These are phyloP conservation scores for Poecilobothrus nobilitatus DNA, from an alignment of 2,888 invertebrate genomes.

Conservation along the genomic window DNA sequence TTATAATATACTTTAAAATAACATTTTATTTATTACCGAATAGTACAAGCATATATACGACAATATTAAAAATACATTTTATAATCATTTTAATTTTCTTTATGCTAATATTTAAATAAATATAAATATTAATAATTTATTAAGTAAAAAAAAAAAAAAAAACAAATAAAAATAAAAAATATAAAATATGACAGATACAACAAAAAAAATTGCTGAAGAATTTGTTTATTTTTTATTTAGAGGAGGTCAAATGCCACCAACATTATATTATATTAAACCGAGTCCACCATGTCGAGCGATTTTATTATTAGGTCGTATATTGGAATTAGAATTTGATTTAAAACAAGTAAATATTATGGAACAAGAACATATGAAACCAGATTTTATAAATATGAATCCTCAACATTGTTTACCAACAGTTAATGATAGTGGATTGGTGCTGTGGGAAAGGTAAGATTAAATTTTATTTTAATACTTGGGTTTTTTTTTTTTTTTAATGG, in stretches of 20 bases:
- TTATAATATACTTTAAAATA: no score
- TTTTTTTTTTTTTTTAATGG: conserved; percentile 9
- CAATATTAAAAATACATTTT: neutral
- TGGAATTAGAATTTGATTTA: conserved; percentile 53
- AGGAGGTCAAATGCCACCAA: conserved; percentile 41
- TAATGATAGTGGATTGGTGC: conserved; percentile 48
- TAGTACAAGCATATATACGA: no score
- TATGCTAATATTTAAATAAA: neutral
- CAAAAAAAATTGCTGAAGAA: conserved; percentile 41
- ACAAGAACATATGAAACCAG: conserved; percentile 53
- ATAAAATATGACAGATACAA: conserved; percentile 31
- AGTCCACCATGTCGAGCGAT: conserved; percentile 55
- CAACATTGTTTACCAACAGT: conserved; percentile 52
- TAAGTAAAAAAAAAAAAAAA: neutral
- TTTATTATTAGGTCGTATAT: conserved; percentile 50
- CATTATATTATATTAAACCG: conserved; percentile 50
- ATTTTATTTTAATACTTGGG: no score
- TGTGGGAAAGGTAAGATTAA: conserved; percentile 45
- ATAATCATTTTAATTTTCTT: neutral
- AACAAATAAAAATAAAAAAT: neutral
- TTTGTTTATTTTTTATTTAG: conserved; percentile 43
- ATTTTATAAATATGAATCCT: conserved; percentile 49
- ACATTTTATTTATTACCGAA: no score
- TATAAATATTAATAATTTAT: neutral
- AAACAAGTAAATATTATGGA: conserved; percentile 49